Evolutionary conservation across 2,113 vertebrate species (phyloP).

Genomic region (Cryptotis parvus): DNA sequence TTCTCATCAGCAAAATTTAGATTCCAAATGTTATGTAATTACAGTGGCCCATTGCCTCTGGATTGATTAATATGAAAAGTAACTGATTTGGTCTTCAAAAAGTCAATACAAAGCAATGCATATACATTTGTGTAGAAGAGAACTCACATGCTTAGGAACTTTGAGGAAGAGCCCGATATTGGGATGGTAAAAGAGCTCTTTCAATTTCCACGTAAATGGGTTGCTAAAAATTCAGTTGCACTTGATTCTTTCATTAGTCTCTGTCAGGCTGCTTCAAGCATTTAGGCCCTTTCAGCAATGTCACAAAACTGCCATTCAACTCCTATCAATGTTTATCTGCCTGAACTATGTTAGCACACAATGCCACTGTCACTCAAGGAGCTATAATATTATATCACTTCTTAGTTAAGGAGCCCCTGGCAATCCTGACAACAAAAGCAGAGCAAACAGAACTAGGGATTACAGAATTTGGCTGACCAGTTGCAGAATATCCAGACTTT

Average conservation of each 20-base stretch:
- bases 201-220: background rate
- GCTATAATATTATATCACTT: background rate
- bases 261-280: background rate
- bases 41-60: slow-evolving; percentile 69
- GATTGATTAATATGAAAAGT: slow-evolving; percentile 66
- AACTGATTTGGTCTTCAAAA: slow-evolving; percentile 22
- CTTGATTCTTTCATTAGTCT: slow-evolving; percentile 39
- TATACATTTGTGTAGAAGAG: background rate
- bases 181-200: background rate
- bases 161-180: background rate
- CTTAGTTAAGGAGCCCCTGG: background rate
- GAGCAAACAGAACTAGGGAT: background rate
- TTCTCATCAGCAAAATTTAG: slow-evolving; percentile 77
- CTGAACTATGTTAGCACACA: background rate
- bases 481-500: background rate
- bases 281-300: background rate
- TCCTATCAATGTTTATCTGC: background rate
- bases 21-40: slow-evolving; percentile 78
- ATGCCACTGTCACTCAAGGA: too few relatives aligned
- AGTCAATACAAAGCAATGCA: slow-evolving; percentile 51
- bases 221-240: background rate
- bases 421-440: background rate
- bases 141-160: background rate
- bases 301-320: background rate
- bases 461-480: fast-evolving